phyloP scores from a whole-genome alignment of 2,797 vertebrate species.

The Morus bassanus region DNA sequence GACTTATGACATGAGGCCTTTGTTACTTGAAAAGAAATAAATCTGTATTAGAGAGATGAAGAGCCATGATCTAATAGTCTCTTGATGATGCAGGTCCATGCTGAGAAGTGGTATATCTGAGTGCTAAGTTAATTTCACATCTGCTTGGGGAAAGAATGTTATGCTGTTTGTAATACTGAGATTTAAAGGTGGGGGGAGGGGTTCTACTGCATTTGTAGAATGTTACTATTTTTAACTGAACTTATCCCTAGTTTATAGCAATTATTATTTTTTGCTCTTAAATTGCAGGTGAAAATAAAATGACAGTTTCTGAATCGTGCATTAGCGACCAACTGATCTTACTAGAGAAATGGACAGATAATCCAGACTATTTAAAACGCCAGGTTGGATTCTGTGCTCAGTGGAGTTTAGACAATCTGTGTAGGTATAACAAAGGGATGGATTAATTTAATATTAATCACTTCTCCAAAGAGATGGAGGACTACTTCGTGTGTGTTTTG shows the following conservation, averaged over 20 bases:
- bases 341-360: conserved; percentile 93
- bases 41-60: not conserved
- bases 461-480: not conserved
- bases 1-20: not conserved
- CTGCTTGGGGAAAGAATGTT: not conserved
- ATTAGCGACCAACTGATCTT: conserved; percentile 90
- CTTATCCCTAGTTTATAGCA: not conserved
- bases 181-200: not conserved
- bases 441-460: not conserved
- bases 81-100: not conserved
- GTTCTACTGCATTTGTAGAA: not conserved
- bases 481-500: not conserved
- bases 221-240: not conserved
- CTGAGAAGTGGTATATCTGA: not conserved
- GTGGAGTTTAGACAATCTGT: conserved; percentile 99
- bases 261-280: not conserved
- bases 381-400: conserved; percentile 99
- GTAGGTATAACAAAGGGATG: conserved; percentile 79
- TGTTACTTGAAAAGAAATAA: not conserved
- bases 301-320: conserved; percentile 92
- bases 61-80: accelerated
- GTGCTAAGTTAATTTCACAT: not conserved
- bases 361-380: conserved; percentile 91
- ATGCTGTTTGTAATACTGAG: not conserved
- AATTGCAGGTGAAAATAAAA: conserved; percentile 94